Evolutionary conservation across 1,140 invertebrate genomes (phyloP), one percentile per base, ranked within the genome.

Genomic region (Portunus trituberculatus): DNA sequence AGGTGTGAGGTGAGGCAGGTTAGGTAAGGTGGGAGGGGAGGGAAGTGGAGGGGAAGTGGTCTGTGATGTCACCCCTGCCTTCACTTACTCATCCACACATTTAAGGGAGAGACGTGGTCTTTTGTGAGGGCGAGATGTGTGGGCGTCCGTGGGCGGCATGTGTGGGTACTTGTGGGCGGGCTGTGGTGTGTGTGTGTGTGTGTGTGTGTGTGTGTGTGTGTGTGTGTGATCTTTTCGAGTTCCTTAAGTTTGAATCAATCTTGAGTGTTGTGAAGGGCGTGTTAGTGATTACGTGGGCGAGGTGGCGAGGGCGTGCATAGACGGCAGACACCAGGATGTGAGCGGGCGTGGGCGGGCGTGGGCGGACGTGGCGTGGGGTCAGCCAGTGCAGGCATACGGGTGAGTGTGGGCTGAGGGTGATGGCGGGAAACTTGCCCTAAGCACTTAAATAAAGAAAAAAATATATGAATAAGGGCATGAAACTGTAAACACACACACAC

Each of bases 171-270:
- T 20, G 67, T 76, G 67, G 67, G 67, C 67, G 67, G 16, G 20
- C 12, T 76, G 67, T 76, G 67, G 67, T 76, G 67, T 76, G 67
- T 76, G 67, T 76, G 67, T 76, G 67, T 76, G 67, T 76, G 67
- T 76, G 67, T 76, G 67, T 76, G 67, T 76, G 67, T 76, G 67
- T 76, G 67, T 76, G 67, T 76, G 67, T 76, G 52, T 4, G 52
- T 4, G 52, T 4, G 52, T 4, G 52, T 4, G 52, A 16, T 16
- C 52, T 1, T 0, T 39, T 6, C 39, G 6, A 39, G 39, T 39
- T 39, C 39, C 39, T 59, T 20, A 76, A n/a, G 67, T 76, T 20
- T n/a, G 6, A 2, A 76, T 76, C 67, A 8, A n/a, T 12, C 20
- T 76, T 76, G 8, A 76, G n/a, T 76, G 67, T n/a, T 25, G 67